A percentile compares a stretch with the other conserved stretches of the same genome.
Conservation (phyloP, 2,797 vertebrate species). For the Botia kubotai region DNA sequence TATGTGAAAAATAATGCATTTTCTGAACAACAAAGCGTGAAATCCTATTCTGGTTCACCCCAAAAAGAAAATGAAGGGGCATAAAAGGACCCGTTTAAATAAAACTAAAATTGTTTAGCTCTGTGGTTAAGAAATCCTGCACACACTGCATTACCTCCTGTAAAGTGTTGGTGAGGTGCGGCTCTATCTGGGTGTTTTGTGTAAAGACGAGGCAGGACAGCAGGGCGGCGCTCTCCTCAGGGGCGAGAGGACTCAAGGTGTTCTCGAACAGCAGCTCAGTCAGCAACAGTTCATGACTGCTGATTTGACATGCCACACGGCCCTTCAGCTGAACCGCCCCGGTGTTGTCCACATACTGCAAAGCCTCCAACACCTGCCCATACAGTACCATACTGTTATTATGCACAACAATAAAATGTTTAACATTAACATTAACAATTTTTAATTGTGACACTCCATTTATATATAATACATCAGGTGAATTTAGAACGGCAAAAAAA, state of each 20-base stretch:
- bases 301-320: conserved; percentile 90
- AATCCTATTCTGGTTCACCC: too few relatives aligned
- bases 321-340: conserved; percentile 91
- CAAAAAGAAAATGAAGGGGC: background rate
- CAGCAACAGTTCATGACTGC: conserved; percentile 89
- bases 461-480: background rate
- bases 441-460: background rate
- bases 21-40: too few relatives aligned
- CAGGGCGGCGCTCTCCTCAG: conserved; percentile 91
- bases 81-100: background rate
- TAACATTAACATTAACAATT: background rate
- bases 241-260: conserved; percentile 84
- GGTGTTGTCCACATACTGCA: conserved; percentile 84
- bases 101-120: background rate
- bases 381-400: background rate
- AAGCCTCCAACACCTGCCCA: conserved; percentile 83
- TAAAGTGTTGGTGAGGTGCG: conserved; percentile 84
- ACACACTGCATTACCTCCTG: conserved; percentile 78
- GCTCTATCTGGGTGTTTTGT: conserved; percentile 85
- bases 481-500: background rate
- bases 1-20: too few relatives aligned
- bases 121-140: background rate
- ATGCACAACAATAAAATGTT: background rate
- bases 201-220: conserved; percentile 89
- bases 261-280: conserved; percentile 93